A percentile compares a stretch with the other conserved stretches of the same genome.
Conservation (phyloP, 2,888 invertebrate genomes). For the Luffia ferchaultella region DNA sequence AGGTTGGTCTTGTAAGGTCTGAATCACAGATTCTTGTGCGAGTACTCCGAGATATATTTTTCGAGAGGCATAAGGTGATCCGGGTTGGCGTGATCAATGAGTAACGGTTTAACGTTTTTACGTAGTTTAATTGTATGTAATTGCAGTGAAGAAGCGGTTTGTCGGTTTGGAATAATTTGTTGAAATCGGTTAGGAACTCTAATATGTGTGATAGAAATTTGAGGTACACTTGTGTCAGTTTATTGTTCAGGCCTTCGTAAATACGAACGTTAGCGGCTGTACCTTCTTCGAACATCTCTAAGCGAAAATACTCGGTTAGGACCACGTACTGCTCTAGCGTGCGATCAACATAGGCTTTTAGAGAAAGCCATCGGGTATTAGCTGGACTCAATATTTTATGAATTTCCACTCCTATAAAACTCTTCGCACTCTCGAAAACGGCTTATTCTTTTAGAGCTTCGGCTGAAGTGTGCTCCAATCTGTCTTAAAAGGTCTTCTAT, state of each 20-base stretch:
- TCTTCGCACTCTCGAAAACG: slow-evolving; percentile 11
- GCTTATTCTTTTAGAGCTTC: slow-evolving; percentile 9
- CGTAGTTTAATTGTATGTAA: no score
- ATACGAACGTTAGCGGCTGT: slow-evolving; percentile 1
- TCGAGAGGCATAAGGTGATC: no score
- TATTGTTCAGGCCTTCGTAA: slow-evolving; percentile 7
- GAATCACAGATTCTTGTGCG: no score
- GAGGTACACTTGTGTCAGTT: slow-evolving; percentile 12
- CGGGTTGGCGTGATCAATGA: no score
- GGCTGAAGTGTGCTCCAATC: slow-evolving; percentile 15
- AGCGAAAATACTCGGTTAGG: slow-evolving; percentile 10
- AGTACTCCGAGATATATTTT: no score
- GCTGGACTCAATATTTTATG: slow-evolving; percentile 15
- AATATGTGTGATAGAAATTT: slow-evolving; percentile 14
- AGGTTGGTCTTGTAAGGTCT: no score
- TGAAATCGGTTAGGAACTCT: slow-evolving; percentile 1
- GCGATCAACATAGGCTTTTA: slow-evolving; percentile 13
- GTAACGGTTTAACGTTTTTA: no score
- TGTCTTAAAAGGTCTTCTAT: slow-evolving; percentile 24
- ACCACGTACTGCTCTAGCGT: slow-evolving; percentile 12
- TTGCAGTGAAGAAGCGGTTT: slow-evolving; percentile 10
- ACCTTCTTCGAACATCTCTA: slow-evolving; percentile 5
- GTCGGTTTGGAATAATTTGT: slow-evolving; percentile 7
- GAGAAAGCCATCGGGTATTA: slow-evolving; percentile 14
- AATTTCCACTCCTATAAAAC: slow-evolving; percentile 10